phyloP scores from a whole-genome alignment of 64 coral and sea anemone genomes.

The Hydrozoanthus tunicans region DNA sequence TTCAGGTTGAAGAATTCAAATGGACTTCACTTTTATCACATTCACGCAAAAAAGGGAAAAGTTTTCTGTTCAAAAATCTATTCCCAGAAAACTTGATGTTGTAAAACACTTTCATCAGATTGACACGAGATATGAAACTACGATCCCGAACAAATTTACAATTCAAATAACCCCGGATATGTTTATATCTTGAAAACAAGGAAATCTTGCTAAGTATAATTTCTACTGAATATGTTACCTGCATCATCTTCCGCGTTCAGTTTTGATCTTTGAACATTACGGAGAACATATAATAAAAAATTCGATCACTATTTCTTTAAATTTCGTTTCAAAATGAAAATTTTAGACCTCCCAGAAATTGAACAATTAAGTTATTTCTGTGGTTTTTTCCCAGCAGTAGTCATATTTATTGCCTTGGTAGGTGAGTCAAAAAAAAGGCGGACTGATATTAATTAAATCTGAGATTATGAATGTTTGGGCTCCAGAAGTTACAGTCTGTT shows the following conservation, averaged over 20 bases:
- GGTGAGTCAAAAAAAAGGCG: not conserved
- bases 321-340: not conserved
- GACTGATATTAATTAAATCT: too few relatives aligned
- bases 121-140: not conserved
- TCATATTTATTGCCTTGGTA: too few relatives aligned
- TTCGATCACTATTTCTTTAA: not conserved
- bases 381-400: not conserved
- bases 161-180: not conserved
- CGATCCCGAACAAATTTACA: not conserved
- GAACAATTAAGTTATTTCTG: not conserved
- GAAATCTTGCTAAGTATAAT: too few relatives aligned
- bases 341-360: not conserved
- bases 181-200: not conserved
- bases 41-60: too few relatives aligned
- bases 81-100: too few relatives aligned
- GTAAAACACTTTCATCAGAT: too few relatives aligned
- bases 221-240: too few relatives aligned
- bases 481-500: slow-evolving; percentile 27
- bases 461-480: not conserved
- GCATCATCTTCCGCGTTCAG: too few relatives aligned
- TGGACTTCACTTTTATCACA: too few relatives aligned
- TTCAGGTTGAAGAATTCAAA: too few relatives aligned
- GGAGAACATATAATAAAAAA: not conserved
- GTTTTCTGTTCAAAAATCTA: too few relatives aligned
- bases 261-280: not conserved